phyloP scores from a whole-genome alignment of 2,113 vertebrate species.

The Microtus richardsoni region DNA sequence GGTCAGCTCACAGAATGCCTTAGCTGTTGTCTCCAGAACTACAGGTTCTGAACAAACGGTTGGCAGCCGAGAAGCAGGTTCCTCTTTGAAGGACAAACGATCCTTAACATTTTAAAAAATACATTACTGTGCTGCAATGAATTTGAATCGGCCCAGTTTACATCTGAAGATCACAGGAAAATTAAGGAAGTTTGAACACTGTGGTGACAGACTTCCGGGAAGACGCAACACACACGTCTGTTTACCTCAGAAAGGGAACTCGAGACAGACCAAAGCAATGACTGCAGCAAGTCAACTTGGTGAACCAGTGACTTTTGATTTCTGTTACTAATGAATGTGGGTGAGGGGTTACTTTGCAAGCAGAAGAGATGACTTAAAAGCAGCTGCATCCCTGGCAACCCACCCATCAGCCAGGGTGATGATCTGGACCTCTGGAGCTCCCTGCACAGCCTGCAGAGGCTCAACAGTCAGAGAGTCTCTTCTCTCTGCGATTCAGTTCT shows the following conservation, averaged over 20 bases:
- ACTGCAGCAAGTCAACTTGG: background rate
- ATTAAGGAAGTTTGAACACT: background rate
- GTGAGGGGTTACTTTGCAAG: background rate
- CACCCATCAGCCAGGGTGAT: background rate
- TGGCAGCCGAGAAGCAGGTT: background rate
- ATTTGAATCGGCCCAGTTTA: background rate
- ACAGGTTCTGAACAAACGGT: background rate
- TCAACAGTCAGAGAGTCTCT: background rate
- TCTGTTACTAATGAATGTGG: background rate
- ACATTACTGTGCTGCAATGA: background rate
- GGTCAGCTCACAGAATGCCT: background rate
- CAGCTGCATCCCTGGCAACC: too few species aligned
- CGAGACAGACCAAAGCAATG: background rate
- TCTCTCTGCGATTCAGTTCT: background rate
- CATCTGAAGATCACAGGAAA: background rate
- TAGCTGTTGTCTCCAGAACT: background rate
- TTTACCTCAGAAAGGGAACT: background rate
- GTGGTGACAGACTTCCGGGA: background rate
- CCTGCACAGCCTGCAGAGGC: background rate
- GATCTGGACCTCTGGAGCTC: too few species aligned
- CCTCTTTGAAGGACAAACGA: background rate
- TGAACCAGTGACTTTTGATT: background rate
- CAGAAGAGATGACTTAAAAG: background rate
- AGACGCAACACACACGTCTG: too few species aligned
- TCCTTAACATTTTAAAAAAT: constrained; percentile 27